Evolutionary conservation across 2,888 invertebrate genomes (phyloP).

Genomic region (Mythimna albipuncta): DNA sequence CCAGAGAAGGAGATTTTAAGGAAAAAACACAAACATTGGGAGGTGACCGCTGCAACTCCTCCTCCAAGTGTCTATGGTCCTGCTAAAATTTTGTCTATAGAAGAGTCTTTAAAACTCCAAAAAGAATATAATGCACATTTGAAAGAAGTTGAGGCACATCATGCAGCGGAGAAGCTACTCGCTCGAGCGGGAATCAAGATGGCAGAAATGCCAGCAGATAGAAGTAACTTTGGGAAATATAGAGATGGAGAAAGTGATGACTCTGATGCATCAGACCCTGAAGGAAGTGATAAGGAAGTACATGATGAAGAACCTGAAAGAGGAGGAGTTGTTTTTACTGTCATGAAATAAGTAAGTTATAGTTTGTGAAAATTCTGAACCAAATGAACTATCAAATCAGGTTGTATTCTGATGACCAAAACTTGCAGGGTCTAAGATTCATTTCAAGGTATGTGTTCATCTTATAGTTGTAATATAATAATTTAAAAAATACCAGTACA

Average conservation of each 20-base stretch:
- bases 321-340: slow-evolving; percentile 89
- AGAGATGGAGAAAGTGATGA: slow-evolving; percentile 81
- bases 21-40: slow-evolving; percentile 90
- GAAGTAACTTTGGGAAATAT: slow-evolving; percentile 80
- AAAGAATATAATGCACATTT: slow-evolving; percentile 86
- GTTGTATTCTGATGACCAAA: background rate
- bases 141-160: slow-evolving; percentile 88
- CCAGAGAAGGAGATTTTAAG: slow-evolving; percentile 88
- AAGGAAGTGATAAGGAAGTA: slow-evolving; percentile 89
- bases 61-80: slow-evolving; percentile 90
- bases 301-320: slow-evolving; percentile 91
- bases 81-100: slow-evolving; percentile 87
- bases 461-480: background rate
- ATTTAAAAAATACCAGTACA: background rate
- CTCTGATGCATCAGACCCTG: slow-evolving; percentile 79
- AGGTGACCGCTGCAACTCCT: slow-evolving; percentile 92
- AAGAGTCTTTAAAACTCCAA: slow-evolving; percentile 91
- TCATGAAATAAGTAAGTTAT: slow-evolving; percentile 77
- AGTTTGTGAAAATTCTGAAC: background rate
- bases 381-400: background rate
- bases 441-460: slow-evolving; percentile 2
- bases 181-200: slow-evolving; percentile 81
- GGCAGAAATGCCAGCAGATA: slow-evolving; percentile 78
- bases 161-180: slow-evolving; percentile 90
- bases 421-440: background rate